Base-by-base conservation (phyloP, 2,888 invertebrate genomes). In the Hyposoter dolosus region DNA sequence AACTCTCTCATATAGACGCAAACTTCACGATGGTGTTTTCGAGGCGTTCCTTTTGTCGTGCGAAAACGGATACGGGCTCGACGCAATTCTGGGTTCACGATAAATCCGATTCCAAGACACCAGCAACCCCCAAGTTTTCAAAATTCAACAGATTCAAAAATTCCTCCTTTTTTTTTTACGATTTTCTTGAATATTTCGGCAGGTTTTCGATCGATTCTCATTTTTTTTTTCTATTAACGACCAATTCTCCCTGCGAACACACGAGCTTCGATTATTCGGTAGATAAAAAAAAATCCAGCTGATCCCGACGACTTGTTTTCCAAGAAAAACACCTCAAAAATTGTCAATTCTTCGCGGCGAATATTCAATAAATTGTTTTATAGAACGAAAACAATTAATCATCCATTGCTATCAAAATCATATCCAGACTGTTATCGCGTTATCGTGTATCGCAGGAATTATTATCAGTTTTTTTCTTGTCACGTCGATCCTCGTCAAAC, bases 371-470 rank as follows among this genome's bases (percentile, higher is more conserved):
- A 35, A 47, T 53, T 32, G 3, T 32, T 50, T 32, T 72, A 47
- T 72, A 47, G 7, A 45, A 28, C 32, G 50, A 72, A 50, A 72
- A 72, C 17, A 47, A 72, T n/a, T 32, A 23, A 43, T 56, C 72
- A 28, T 32, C 45, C 47, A 43, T 76, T 12, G 28, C 12, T 45
- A 65, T 45, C 43, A n/a, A 45, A 63, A 63, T 66, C 15, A 4
- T 35, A 50, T 50, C 65, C 43, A 43, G 40, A 40, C 47, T 9
- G 23, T 28, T 63, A 45, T 75, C 75, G 32, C 28, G 43, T 75
- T 72, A 72, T 72, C 71, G n/a, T 40, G 12, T 60, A 40, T 74
- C 74, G 9, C 12, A 47, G 71, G 53, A 35, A 72, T 72, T 72
- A 72, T 72, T 32, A 53, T 56, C 53, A 56, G 50, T 35, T 23